Base-by-base conservation (phyloP, 1,140 invertebrate genomes). In the Nasonia giraulti region DNA sequence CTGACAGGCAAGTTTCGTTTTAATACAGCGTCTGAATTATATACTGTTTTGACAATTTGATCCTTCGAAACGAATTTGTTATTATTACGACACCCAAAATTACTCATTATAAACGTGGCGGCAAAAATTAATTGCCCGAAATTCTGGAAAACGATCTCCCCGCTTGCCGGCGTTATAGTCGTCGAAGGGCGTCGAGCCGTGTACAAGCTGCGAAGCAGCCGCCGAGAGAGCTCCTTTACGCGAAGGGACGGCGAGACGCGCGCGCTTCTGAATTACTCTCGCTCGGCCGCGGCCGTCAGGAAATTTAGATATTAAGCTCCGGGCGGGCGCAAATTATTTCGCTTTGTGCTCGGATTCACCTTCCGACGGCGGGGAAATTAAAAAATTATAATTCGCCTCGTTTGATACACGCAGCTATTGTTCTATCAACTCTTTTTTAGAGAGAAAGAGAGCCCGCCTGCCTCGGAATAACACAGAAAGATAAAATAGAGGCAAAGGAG, bases 101-200 rank as follows among this genome's bases (percentile, higher is more conserved):
- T 27, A 27, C 27, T n/a, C n/a, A n/a, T n/a, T n/a, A 27, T 27
- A 27, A 27, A 27, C 23, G 23, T 27, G 27, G 27, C 27, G 27
- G 0, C 27, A 27, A 27, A 27, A 2, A 27, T 27, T 27, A 84
- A 84, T 84, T 80, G 83, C 77, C 47, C 55, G 66, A 80, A 80
- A 80, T 75, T 23, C 44, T 80, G 77, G 69, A 80, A 74, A 80
- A 81, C 20, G 78, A 85, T 80, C 55, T 76, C 50, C 23, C 23
- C 62, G 71, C n/a, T 74, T 47, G 14, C 27, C 31, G 50, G 20
- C n/a, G 76, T 27, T 27, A 27, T 27, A 27, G 27, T 47, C 73
- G 62, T 40, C 75, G 68, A 86, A 86, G 87, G 88, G 87, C 85
- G 88, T 88, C 71, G 86, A 87, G 87, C 86, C 85, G 82, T 87